phyloP scores from a whole-genome alignment of 2,888 invertebrate species.

The Euplagia quadripunctaria region DNA sequence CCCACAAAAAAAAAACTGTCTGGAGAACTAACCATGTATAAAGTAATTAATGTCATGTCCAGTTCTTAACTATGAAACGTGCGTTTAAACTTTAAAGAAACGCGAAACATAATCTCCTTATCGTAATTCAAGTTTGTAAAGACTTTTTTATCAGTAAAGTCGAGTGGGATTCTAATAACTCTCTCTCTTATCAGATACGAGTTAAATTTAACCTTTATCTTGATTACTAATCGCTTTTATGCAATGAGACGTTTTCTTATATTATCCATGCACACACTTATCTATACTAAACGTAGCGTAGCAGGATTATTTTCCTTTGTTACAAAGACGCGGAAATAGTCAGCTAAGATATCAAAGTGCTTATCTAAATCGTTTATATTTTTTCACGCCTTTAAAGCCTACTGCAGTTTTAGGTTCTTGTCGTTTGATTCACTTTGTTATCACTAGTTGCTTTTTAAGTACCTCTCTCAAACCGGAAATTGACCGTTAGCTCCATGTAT shows the following conservation, averaged over 20 bases:
- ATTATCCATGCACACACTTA: not conserved
- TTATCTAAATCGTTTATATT: not conserved
- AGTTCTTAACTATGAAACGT: slow-evolving; percentile 18
- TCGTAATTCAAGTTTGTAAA: slow-evolving; percentile 66
- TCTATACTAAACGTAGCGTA: not conserved
- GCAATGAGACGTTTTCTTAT: slow-evolving; percentile 1
- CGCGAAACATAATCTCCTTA: slow-evolving; percentile 50
- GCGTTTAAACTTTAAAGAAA: slow-evolving; percentile 19
- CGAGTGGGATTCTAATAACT: slow-evolving; percentile 61
- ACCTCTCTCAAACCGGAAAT: slow-evolving; percentile 7
- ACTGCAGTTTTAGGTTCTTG: not conserved
- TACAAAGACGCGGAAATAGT: not conserved
- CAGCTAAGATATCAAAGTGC: not conserved
- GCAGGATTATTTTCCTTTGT: not conserved
- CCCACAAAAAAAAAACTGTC: not conserved
- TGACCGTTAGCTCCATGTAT: not conserved
- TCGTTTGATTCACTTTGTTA: not conserved
- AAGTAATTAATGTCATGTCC: slow-evolving; percentile 22
- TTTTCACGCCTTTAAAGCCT: not conserved
- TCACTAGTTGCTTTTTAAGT: not conserved
- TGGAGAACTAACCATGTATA: not conserved
- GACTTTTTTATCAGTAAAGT: slow-evolving; percentile 63
- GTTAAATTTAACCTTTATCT: slow-evolving; percentile 60
- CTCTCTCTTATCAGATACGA: slow-evolving; percentile 66
- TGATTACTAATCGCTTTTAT: slow-evolving; percentile 16